Percentiles rank a stretch among this genome's conserved stretches.
phyloP scores from a whole-genome alignment of 2,113 vertebrate genomes.

The Hystrix brachyura region DNA sequence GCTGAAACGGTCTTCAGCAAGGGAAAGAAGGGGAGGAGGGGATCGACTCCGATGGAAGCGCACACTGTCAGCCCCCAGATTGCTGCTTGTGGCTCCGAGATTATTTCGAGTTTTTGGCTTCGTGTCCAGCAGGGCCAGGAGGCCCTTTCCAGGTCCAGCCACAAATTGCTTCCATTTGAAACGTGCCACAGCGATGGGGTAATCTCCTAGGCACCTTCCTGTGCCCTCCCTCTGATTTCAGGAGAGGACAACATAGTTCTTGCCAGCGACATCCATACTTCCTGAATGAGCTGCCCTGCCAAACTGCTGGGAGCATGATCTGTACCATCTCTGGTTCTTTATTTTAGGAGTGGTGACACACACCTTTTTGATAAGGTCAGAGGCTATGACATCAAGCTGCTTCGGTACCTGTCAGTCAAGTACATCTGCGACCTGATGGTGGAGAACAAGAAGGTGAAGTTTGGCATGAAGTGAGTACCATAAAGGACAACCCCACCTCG shows the following conservation, averaged over 20 bases:
- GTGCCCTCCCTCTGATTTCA: not conserved
- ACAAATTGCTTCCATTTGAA: slow-evolving; percentile 70
- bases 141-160: not conserved
- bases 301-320: rapidly evolving
- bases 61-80: not conserved
- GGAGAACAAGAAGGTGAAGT: slow-evolving; percentile 99
- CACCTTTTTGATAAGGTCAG: slow-evolving; percentile 99
- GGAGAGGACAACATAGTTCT: not conserved
- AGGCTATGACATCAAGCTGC: slow-evolving; percentile 97
- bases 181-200: not conserved
- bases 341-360: slow-evolving; percentile 95
- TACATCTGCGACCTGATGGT: slow-evolving; percentile 99
- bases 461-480: slow-evolving; percentile 97
- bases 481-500: not conserved
- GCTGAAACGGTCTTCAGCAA: slow-evolving; percentile 29
- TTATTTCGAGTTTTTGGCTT: slow-evolving; percentile 70
- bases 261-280: not conserved
- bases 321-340: slow-evolving; percentile 35
- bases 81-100: slow-evolving; percentile 52
- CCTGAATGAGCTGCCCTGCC: not conserved
- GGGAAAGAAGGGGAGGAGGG: not conserved
- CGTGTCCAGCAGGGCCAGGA: slow-evolving; percentile 54
- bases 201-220: slow-evolving; percentile 70
- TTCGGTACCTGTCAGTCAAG: slow-evolving; percentile 96
- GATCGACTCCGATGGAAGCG: slow-evolving; percentile 57